phyloP scores from a whole-genome alignment of 2,113 vertebrate genomes.

The Polyodon spathula region DNA sequence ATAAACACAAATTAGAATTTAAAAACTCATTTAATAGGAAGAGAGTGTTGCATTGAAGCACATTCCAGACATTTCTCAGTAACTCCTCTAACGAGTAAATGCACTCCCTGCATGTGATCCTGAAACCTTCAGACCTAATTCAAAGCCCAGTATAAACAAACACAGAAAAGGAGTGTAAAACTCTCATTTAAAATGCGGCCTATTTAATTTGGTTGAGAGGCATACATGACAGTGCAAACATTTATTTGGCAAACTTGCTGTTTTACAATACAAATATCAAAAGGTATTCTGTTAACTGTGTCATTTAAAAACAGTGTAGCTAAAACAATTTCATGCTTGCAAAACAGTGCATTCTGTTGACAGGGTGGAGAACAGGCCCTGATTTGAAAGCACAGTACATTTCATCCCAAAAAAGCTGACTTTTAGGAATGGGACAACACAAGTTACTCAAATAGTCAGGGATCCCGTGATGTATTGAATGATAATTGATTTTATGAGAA shows the following conservation, averaged over 20 bases:
- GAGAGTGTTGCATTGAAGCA: too few relatives aligned
- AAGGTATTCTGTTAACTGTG: slow-evolving; percentile 32
- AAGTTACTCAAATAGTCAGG: not conserved
- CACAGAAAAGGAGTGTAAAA: slow-evolving; percentile 13
- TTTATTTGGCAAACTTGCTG: slow-evolving; percentile 59
- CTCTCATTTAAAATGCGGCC: slow-evolving; percentile 43
- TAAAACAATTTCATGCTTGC: slow-evolving; percentile 44
- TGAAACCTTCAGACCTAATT: not conserved
- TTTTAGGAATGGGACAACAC: not conserved
- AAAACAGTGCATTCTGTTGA: slow-evolving; percentile 49
- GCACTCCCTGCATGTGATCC: too few relatives aligned
- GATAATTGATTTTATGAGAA: not conserved
- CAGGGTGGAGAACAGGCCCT: slow-evolving; percentile 19
- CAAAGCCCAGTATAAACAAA: not conserved
- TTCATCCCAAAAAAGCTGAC: not conserved
- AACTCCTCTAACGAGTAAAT: too few relatives aligned
- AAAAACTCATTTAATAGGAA: too few relatives aligned
- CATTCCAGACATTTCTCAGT: too few relatives aligned
- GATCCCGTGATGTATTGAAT: not conserved
- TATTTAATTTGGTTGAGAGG: slow-evolving; percentile 54
- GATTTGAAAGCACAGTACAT: slow-evolving; percentile 9
- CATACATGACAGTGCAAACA: slow-evolving; percentile 70
- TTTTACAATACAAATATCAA: slow-evolving; percentile 52
- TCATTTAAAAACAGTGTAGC: slow-evolving; percentile 33
- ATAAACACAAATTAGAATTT: too few relatives aligned